Evolutionary conservation across 1,140 invertebrate species (phyloP).

Genomic region (Laupala kohalensis): DNA sequence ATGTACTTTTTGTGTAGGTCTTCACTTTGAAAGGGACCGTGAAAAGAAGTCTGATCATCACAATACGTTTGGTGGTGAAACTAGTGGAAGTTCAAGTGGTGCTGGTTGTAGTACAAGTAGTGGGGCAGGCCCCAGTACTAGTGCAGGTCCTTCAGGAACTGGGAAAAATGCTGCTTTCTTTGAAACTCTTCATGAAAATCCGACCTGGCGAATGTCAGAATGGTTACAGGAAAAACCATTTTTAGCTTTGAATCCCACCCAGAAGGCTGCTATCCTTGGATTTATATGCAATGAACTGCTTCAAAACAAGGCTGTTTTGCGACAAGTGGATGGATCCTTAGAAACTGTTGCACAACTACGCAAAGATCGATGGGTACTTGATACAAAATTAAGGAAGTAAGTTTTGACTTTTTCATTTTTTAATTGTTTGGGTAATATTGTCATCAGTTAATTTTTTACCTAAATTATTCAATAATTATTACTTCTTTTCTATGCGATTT

Average conservation of each 20-base stretch:
- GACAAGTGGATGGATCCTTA: conserved; percentile 62
- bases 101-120: not conserved
- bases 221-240: conserved; percentile 68
- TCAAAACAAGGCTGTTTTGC: conserved; percentile 76
- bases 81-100: not conserved
- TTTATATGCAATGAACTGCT: conserved; percentile 89
- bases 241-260: conserved; percentile 68
- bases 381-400: conserved; percentile 80
- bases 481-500: too few relatives aligned
- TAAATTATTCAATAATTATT: too few relatives aligned
- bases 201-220: conserved; percentile 59
- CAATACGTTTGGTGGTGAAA: not conserved
- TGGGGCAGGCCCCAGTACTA: conserved; percentile 36
- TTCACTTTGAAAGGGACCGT: conserved; percentile 59
- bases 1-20: conserved; percentile 28
- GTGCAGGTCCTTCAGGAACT: conserved; percentile 42
- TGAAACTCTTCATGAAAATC: conserved; percentile 56
- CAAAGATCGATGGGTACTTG: conserved; percentile 67
- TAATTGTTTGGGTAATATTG: too few relatives aligned
- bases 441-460: too few relatives aligned
- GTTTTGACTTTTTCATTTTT: too few relatives aligned
- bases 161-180: conserved; percentile 67
- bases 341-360: conserved; percentile 60
- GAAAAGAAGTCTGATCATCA: conserved; percentile 36
- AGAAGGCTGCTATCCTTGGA: conserved; percentile 75